Conservation (phyloP, 2,797 vertebrate genomes). For the Chloroceryle inda region DNA sequence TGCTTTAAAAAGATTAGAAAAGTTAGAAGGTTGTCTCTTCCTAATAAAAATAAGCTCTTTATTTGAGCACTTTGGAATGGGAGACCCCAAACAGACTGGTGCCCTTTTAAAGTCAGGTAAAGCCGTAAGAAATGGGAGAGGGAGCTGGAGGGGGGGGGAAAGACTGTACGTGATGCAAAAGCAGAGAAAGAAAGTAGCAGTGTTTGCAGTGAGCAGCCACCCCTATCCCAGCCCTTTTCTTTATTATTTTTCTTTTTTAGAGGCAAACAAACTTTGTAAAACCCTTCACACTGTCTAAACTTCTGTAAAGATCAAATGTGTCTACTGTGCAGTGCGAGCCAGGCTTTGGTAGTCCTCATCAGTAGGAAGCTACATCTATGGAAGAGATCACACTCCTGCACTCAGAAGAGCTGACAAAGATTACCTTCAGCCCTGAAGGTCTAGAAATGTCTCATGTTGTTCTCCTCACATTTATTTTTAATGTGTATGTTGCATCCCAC, state of each 20-base stretch:
- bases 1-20: not conserved
- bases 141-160: not conserved
- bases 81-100: not conserved
- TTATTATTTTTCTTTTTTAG: not conserved
- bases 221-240: too few relatives aligned
- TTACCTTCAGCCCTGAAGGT: not conserved
- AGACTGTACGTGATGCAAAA: too few relatives aligned
- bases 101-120: not conserved
- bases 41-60: not conserved
- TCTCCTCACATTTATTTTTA: not conserved
- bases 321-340: not conserved
- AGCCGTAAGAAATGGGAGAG: not conserved
- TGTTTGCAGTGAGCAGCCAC: not conserved
- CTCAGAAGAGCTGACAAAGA: not conserved
- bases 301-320: not conserved
- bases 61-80: not conserved
- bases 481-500: not conserved
- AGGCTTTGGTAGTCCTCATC: not conserved
- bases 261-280: not conserved
- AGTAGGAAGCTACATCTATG: fast-evolving
- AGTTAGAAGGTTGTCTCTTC: not conserved
- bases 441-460: not conserved
- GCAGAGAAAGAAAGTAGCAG: not conserved
- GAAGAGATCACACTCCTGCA: not conserved
- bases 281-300: too few relatives aligned